Evolutionary conservation across 2,113 vertebrate genomes (phyloP), one percentile per base, ranked within the genome.

Genomic region (Hucho hucho): DNA sequence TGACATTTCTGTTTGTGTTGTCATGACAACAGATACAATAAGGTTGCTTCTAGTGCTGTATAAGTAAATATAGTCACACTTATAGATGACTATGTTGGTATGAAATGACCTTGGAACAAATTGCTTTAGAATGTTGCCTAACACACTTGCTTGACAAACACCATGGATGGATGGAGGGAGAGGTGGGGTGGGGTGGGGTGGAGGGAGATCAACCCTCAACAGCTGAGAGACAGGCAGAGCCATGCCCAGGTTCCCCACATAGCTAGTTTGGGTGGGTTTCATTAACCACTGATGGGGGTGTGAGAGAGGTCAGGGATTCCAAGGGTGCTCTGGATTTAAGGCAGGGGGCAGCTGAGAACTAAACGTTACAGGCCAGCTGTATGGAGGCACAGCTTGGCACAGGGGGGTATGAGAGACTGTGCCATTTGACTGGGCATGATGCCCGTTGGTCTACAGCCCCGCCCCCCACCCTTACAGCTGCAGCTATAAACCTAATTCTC

Each of bases 251-350:
- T 80, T 89, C 87, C 64, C 82, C 74, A 80, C 88, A 89, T 92
- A 86, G 83, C 86, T 82, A 81, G 85, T 88, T 20, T 79, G 85
- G 89, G 87, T 75, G 87, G 84, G 87, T 84, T 87, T 85, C 74
- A 88, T 84, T 70, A 78, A 80, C 49, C 49, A 53, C 16, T 18
- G 12, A 18, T 16, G 49, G 76, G 72, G 73, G 24, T 49, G 71
- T 66, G 64, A 43, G 75, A 75, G 53, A 47, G 47, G 72, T 75
- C 72, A 63, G 66, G 74, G 78, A 81, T 79, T 79, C 74, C 77
- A 71, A 25, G n/a, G 72, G 53, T 26, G 26, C 43, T 87, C 46
- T 1, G 32, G 76, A 72, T 70, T 90, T 87, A 90, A 12, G 47
- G 65, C 78, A 22, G 18, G 7, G 70, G 29, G 82, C 87, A 92